Conservation (phyloP, 2,888 invertebrate genomes). For the Campaea margaritaria region DNA sequence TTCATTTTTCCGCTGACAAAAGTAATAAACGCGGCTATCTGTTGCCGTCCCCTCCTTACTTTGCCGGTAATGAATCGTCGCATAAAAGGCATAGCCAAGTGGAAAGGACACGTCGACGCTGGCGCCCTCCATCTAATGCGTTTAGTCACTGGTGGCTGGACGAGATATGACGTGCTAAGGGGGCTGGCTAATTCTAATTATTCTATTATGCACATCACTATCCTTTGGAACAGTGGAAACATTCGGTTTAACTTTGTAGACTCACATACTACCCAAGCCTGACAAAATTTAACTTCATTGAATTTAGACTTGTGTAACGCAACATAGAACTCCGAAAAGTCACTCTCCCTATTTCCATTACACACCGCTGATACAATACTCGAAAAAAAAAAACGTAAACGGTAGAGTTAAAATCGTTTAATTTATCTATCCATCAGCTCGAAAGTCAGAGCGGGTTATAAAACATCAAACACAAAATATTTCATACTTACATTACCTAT, state of each 20-base stretch:
- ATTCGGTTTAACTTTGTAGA: too few relatives aligned
- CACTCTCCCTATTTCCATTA: too few relatives aligned
- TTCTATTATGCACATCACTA: too few relatives aligned
- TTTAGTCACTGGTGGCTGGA: slow-evolving; percentile 64
- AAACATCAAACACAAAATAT: slow-evolving; percentile 44
- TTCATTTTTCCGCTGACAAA: slow-evolving; percentile 85
- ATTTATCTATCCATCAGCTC: too few relatives aligned
- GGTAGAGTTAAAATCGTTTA: too few relatives aligned
- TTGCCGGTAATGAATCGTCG: slow-evolving; percentile 81
- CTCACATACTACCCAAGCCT: too few relatives aligned
- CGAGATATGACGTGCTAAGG: slow-evolving; percentile 51
- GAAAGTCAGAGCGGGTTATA: slow-evolving; percentile 29
- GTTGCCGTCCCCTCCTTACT: slow-evolving; percentile 72
- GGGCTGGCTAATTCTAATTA: slow-evolving; percentile 8
- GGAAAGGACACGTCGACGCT: slow-evolving; percentile 70
- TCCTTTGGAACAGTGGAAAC: too few relatives aligned
- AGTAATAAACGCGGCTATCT: slow-evolving; percentile 83
- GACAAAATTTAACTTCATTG: too few relatives aligned
- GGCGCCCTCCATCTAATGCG: slow-evolving; percentile 58
- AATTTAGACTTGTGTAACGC: too few relatives aligned
- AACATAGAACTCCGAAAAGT: too few relatives aligned
- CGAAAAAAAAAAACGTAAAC: too few relatives aligned
- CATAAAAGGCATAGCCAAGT: slow-evolving; percentile 84
- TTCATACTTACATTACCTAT: slow-evolving; percentile 32
- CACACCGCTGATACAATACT: too few relatives aligned